phyloP scores from a whole-genome alignment of 30 jellyfish, hydroid and myxozoan species.

The Turritopsis dohrnii region DNA sequence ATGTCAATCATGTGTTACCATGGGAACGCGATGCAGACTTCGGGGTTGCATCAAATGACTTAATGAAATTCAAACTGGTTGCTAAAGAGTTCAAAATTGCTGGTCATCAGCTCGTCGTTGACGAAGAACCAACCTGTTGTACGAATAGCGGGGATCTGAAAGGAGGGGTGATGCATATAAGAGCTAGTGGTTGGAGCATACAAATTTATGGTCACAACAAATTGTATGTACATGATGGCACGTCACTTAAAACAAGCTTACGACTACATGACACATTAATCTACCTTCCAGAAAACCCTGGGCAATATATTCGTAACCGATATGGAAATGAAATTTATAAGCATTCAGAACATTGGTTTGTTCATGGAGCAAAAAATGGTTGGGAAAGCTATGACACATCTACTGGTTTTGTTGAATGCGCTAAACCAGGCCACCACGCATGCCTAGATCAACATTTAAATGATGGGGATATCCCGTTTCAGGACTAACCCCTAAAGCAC shows the following conservation, averaged over 20 bases:
- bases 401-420: conserved; percentile 41
- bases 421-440: conserved; percentile 80
- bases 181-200: conserved; percentile 81
- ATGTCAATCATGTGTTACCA: conserved; percentile 39
- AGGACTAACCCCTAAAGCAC: not conserved
- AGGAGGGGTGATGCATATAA: conserved; percentile 70
- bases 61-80: conserved; percentile 26
- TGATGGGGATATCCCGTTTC: conserved; percentile 77
- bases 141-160: conserved; percentile 27
- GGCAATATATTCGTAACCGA: conserved; percentile 62
- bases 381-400: conserved; percentile 69
- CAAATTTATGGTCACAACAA: conserved; percentile 81
- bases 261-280: conserved; percentile 4
- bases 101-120: conserved; percentile 46
- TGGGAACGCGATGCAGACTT: conserved; percentile 97
- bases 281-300: conserved; percentile 84
- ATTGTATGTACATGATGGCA: conserved; percentile 32
- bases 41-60: conserved; percentile 60
- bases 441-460: conserved; percentile 80
- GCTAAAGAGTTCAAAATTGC: conserved; percentile 1
- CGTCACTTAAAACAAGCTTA: not conserved
- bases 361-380: conserved; percentile 48
- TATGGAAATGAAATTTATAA: conserved; percentile 76
- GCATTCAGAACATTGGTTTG: conserved; percentile 96
- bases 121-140: conserved; percentile 59